These are phyloP conservation scores for Drosophila testacea DNA, from an alignment of 2,888 invertebrate genomes.

Conservation along the genomic window DNA sequence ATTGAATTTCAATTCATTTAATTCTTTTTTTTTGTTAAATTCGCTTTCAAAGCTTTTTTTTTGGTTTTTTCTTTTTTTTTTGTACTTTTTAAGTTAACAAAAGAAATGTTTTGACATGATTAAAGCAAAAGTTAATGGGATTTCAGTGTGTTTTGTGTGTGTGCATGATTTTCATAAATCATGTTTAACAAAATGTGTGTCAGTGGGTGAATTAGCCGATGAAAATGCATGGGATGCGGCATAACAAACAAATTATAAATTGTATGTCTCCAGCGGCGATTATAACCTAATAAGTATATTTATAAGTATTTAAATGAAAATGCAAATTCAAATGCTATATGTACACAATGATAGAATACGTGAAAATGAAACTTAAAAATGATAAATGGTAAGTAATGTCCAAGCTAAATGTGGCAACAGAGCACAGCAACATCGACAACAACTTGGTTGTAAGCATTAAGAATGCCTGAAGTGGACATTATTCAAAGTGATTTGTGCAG, in stretches of 20 bases:
- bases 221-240: slow-evolving; percentile 36
- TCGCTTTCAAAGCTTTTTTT: slow-evolving; percentile 7
- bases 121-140: slow-evolving; percentile 12
- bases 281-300: slow-evolving; percentile 34
- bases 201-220: slow-evolving; percentile 17
- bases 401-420: slow-evolving; percentile 1
- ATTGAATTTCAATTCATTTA: slow-evolving; percentile 66
- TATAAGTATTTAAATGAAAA: slow-evolving; percentile 8
- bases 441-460: background rate
- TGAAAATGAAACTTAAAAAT: slow-evolving; percentile 12
- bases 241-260: slow-evolving; percentile 37
- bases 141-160: slow-evolving; percentile 2
- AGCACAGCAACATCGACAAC: slow-evolving; percentile 27
- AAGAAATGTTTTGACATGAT: slow-evolving; percentile 58
- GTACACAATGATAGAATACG: slow-evolving; percentile 32
- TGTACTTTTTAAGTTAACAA: slow-evolving; percentile 39
- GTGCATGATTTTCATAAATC: slow-evolving; percentile 17
- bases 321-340: slow-evolving; percentile 9
- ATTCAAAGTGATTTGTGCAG: slow-evolving; percentile 1
- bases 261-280: slow-evolving; percentile 25
- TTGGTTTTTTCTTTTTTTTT: slow-evolving; percentile 7
- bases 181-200: slow-evolving; percentile 21
- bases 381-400: slow-evolving; percentile 8
- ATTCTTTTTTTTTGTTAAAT: slow-evolving; percentile 41
- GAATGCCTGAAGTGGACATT: background rate